A percentile compares a stretch with the other conserved stretches of the same genome.
phyloP scores from a whole-genome alignment of 2,113 vertebrate genomes.

The Nibea coibor region DNA sequence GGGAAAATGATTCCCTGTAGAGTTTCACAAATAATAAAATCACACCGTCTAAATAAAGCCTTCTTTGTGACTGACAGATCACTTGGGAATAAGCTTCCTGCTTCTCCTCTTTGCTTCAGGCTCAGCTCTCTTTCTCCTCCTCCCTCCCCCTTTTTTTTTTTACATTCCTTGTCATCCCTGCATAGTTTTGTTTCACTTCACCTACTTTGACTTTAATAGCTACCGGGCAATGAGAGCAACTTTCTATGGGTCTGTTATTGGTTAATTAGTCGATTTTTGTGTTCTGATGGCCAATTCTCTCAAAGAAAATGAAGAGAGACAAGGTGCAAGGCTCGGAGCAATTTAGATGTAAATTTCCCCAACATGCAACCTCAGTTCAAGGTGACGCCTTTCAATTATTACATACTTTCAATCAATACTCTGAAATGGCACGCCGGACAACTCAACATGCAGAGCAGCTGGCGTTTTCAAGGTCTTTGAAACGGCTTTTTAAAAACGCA shows the following conservation, averaged over 20 bases:
- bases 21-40: conserved; percentile 76
- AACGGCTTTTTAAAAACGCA: conserved; percentile 36
- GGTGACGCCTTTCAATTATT: conserved; percentile 65
- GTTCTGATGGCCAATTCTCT: conserved; percentile 50
- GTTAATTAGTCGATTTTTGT: conserved; percentile 54
- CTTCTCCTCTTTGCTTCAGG: conserved; percentile 54
- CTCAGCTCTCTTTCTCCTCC: conserved; percentile 33
- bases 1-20: conserved; percentile 66
- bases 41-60: conserved; percentile 76
- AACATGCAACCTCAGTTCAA: conserved; percentile 58
- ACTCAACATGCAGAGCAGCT: conserved; percentile 49
- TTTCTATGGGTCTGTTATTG: conserved; percentile 51
- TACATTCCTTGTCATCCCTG: conserved; percentile 39
- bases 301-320: conserved; percentile 61
- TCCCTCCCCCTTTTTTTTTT: neutral
- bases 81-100: conserved; percentile 62
- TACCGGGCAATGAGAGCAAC: conserved; percentile 16
- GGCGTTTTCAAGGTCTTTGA: conserved; percentile 39
- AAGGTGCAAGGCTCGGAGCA: conserved; percentile 43
- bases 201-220: conserved; percentile 61
- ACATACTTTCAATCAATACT: conserved; percentile 58
- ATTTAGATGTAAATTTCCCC: conserved; percentile 78
- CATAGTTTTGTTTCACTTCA: conserved; percentile 56
- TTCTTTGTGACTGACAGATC: conserved; percentile 72
- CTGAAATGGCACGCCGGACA: conserved; percentile 11